Base-by-base conservation (phyloP, 1,140 invertebrate species). In the Euura saliciscinereae region DNA sequence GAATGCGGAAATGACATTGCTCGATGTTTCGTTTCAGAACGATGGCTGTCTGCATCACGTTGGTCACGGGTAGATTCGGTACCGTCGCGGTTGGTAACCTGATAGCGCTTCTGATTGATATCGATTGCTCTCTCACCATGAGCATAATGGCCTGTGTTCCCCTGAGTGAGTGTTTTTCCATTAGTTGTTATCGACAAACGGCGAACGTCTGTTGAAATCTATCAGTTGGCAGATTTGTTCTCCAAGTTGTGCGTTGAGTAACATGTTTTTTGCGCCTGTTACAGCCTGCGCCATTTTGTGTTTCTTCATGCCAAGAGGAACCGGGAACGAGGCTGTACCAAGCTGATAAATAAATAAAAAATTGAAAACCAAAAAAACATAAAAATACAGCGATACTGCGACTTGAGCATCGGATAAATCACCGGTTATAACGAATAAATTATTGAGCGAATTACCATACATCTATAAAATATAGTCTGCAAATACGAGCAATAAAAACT, bases 121-220 rank as follows among this genome's bases (percentile, higher is more conserved):
- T 59, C 13, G 51, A 59, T n/a, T 59, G 51, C 51, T 59, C 51
- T 8, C 13, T 59, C 3, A 59, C 51, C 2, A 59, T 59, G 51
- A 59, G 51, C 51, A n/a, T 59, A n/a, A 59, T 59, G 51, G 51
- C 51, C 51, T 59, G 51, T 59, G 51, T 59, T 59, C 51, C 51
- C 13, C 51, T 59, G 2, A 59, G 51, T 59, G 51, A 59, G 51
- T 59, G 13, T 4, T 3, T 59, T 59, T 59, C 13, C 51, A 8
- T 59, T 59, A n/a, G 51, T 59, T 28, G 28, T 28, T 28, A 28
- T 28, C 28, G 28, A 28, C 28, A 28, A 28, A 28, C 28, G 28
- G 28, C 28, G 28, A 28, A 28, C 28, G 28, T 28, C 28, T 28
- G 28, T 28, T 28, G 28, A 28, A 28, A 28, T 28, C 28, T 28